Evolutionary conservation across 2,797 vertebrate genomes (phyloP).

Genomic region (Tamandua tetradactyla): DNA sequence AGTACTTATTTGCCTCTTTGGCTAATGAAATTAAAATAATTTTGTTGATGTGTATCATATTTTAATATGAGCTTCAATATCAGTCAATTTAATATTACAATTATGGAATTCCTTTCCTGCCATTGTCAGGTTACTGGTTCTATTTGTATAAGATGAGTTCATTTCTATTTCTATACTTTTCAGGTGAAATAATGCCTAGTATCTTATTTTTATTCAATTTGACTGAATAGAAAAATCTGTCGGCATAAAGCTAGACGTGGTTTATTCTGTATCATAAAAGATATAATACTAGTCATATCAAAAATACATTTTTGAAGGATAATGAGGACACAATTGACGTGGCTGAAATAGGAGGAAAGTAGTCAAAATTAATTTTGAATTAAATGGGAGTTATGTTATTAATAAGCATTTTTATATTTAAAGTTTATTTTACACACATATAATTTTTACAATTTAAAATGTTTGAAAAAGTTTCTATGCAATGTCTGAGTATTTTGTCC

Average conservation of each 20-base stretch:
- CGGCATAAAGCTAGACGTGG: neutral
- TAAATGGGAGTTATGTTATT: neutral
- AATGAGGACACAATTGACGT: conserved; percentile 26
- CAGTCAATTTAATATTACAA: conserved; percentile 42
- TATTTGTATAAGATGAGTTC: conserved; percentile 45
- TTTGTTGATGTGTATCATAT: neutral
- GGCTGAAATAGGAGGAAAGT: neutral
- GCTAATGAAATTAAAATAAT: neutral
- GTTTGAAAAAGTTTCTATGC: neutral
- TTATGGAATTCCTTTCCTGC: neutral
- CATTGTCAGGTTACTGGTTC: conserved; percentile 39
- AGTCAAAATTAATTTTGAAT: conserved; percentile 14
- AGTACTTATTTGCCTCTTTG: neutral
- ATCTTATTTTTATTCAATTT: conserved; percentile 58
- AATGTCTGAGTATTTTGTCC: neutral
- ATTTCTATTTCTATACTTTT: conserved; percentile 16
- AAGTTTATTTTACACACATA: neutral
- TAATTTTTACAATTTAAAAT: conserved; percentile 3
- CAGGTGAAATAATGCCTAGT: neutral
- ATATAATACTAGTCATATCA: conserved; percentile 24
- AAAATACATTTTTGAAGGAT: conserved; percentile 36
- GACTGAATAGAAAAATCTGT: conserved; percentile 50
- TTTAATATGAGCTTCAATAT: neutral
- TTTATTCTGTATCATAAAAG: conserved; percentile 18
- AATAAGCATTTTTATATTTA: neutral